A percentile compares a stretch with the other conserved stretches of the same genome.
Conservation (phyloP, 1,140 invertebrate genomes). For the Drosophila melanica region DNA sequence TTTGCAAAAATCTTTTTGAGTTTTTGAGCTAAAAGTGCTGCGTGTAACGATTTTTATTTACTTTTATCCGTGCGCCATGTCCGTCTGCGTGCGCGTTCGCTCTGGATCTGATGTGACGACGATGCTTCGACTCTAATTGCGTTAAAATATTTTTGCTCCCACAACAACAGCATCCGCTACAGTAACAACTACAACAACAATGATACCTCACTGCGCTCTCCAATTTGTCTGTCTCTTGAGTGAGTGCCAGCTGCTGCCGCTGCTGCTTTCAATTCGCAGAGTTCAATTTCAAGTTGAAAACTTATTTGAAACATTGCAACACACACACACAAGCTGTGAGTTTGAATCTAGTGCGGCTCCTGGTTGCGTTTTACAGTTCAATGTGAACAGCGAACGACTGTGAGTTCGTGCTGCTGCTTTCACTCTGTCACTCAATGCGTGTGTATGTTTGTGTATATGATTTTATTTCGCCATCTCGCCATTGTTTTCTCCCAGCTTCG, state of each 20-base stretch:
- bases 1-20: conserved; percentile 20
- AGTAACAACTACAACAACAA: conserved; percentile 22
- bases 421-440: conserved; percentile 4
- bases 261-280: conserved; percentile 66
- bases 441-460: conserved; percentile 46
- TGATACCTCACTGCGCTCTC: conserved; percentile 58
- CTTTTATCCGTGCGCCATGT: conserved; percentile 74
- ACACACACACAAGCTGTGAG: conserved; percentile 41
- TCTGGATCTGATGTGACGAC: conserved; percentile 64
- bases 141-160: conserved; percentile 80
- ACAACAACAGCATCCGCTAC: conserved; percentile 62
- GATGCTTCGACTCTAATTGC: conserved; percentile 71
- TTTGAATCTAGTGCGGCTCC: conserved; percentile 46
- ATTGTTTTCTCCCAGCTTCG: conserved; percentile 57
- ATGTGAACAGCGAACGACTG: conserved; percentile 51
- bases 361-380: conserved; percentile 45
- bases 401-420: conserved; percentile 40
- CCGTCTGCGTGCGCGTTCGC: conserved; percentile 78
- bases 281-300: conserved; percentile 80
- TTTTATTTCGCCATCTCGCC: conserved; percentile 54
- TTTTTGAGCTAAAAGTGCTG: conserved; percentile 11
- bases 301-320: conserved; percentile 53
- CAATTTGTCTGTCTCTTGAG: conserved; percentile 63
- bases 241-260: conserved; percentile 50
- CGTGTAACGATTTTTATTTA: conserved; percentile 20